Conservation (phyloP, 2,113 vertebrate genomes). For the Notarius quadriscutis region DNA sequence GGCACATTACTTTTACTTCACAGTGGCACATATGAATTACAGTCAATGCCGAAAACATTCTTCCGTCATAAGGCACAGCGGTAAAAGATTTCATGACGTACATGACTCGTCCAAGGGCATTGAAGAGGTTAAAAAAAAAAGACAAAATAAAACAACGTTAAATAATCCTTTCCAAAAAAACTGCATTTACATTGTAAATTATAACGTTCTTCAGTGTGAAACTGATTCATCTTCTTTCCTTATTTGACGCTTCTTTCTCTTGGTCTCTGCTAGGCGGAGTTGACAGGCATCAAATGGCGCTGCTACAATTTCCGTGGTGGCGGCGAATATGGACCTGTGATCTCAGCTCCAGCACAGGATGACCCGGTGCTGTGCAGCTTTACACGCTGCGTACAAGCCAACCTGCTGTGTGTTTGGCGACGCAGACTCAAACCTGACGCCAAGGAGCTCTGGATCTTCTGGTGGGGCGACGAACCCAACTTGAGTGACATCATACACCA, state of each 20-base stretch:
- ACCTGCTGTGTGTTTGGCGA: slow-evolving; percentile 95
- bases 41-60: too few species aligned
- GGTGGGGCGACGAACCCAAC: slow-evolving; percentile 97
- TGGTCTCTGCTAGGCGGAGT: slow-evolving; percentile 79
- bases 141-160: not conserved
- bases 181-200: not conserved
- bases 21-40: too few species aligned
- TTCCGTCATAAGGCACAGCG: too few species aligned
- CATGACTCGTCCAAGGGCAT: not conserved
- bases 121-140: not conserved
- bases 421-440: slow-evolving; percentile 87
- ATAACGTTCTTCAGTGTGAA: not conserved
- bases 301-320: slow-evolving; percentile 93
- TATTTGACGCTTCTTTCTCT: slow-evolving; percentile 19
- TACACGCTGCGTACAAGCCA: slow-evolving; percentile 94
- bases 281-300: slow-evolving; percentile 99
- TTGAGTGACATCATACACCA: slow-evolving; percentile 92
- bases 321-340: slow-evolving; percentile 94
- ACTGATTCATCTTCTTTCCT: not conserved
- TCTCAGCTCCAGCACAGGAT: slow-evolving; percentile 95
- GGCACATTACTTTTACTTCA: too few species aligned
- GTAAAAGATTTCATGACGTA: too few species aligned
- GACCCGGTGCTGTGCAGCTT: slow-evolving; percentile 97
- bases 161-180: not conserved
- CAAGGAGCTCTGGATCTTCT: slow-evolving; percentile 99